Percentiles rank a stretch among this genome's conserved stretches.
These are phyloP conservation scores for Meandrusa payeni DNA, from an alignment of 2,888 invertebrate species.

Conservation along the genomic window DNA sequence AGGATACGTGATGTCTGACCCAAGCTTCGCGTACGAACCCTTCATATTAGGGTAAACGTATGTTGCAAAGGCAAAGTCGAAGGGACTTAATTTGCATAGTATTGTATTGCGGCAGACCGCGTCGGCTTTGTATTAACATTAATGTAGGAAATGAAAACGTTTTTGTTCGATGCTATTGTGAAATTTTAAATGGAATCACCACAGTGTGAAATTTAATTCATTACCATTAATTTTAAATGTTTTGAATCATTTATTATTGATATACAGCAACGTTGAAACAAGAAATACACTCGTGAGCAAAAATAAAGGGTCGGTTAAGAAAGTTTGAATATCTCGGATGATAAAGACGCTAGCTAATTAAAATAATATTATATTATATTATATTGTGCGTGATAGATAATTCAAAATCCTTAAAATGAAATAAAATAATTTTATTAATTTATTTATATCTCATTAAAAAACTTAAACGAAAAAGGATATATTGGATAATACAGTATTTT, in stretches of 20 bases:
- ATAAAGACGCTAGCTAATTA: no score
- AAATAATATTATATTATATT: constrained; percentile 1
- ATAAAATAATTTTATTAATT: no score
- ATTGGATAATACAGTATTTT: no score
- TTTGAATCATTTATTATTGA: no score
- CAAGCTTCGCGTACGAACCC: constrained; percentile 24
- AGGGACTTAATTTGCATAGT: constrained; percentile 62
- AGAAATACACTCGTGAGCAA: no score
- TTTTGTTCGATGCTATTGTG: background rate
- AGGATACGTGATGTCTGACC: background rate
- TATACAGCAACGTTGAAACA: background rate
- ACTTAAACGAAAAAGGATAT: no score
- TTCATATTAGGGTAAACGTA: constrained; percentile 52
- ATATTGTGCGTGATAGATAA: no score
- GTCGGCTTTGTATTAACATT: constrained; percentile 59
- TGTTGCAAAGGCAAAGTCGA: constrained; percentile 56
- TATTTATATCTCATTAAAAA: no score
- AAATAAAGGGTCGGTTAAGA: no score
- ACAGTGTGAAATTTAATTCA: background rate
- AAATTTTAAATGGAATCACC: background rate
- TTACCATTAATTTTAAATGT: no score
- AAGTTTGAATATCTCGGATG: no score
- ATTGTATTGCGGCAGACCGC: constrained; percentile 55
- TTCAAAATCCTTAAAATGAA: no score
- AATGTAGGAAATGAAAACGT: constrained; percentile 44